Evolutionary conservation across 2,797 vertebrate species (phyloP), one percentile per base, ranked within the genome.

Genomic region (Sebastes kiyomatsui): DNA sequence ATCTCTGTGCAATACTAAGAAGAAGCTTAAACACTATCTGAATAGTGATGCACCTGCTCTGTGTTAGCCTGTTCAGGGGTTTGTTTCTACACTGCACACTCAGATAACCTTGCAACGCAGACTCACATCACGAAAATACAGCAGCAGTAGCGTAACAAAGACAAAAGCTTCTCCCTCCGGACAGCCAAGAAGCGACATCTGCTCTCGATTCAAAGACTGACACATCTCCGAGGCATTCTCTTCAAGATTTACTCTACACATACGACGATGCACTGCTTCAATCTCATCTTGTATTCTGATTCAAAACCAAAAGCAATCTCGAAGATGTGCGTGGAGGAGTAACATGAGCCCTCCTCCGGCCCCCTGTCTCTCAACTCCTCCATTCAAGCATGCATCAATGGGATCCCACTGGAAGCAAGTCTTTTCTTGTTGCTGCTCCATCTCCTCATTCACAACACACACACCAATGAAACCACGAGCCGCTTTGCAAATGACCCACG

Each of bases 221-320:
- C 22, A 56, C 28, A 55, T 79, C 83, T 77, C 78, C 1, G 52
- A 70, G 72, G 85, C 5, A 13, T 68, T 55, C 46, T 69, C 55
- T 67, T 28, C n/a, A 14, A 64, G 38, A 38, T 81, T 58, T 13
- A 46, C 77, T 77, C 55, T 10, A 27, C 42, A 27, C 77, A 64
- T 16, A 25, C 4, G n/a, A 49, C 18, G 16, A n/a, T 6, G 33
- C 30, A 3, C 55, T 27, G 62, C 68, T 77, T 82, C 67, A 28
- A 32, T 79, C 79, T 84, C 71, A 72, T 78, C 52, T 22, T 18
- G 7, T 62, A 83, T 82, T 82, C 79, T 10, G 28, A 70, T 81
- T 80, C 74, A 79, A 81, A 80, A 77, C 56, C 76, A 62, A 80
- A 78, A 84, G 69, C 67, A 81, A 81, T 77, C 80, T 84, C 16